phyloP scores from a whole-genome alignment of 2,113 vertebrate species.

The Nothobranchius furzeri region DNA sequence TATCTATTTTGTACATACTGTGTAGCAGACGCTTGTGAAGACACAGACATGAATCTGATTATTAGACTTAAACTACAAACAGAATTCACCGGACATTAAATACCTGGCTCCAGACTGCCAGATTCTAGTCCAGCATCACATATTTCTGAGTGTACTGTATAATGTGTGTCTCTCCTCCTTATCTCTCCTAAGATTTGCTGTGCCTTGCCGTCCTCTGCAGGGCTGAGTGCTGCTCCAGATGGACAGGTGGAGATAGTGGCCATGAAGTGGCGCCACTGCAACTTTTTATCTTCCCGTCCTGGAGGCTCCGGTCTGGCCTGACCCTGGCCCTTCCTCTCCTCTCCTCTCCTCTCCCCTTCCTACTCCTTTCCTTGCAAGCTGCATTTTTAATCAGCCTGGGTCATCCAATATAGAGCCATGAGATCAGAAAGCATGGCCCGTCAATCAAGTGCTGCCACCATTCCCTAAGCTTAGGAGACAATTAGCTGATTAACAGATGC shows the following conservation, averaged over 20 bases:
- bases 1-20: slow-evolving; percentile 12
- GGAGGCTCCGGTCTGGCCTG: slow-evolving; percentile 74
- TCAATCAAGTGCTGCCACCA: slow-evolving; percentile 68
- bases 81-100: slow-evolving; percentile 54
- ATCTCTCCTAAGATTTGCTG: slow-evolving; percentile 59
- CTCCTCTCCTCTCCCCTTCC: slow-evolving; percentile 52
- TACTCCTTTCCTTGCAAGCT: slow-evolving; percentile 70
- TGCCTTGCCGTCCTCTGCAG: slow-evolving; percentile 50
- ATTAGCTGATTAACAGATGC: slow-evolving; percentile 10
- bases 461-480: slow-evolving; percentile 16
- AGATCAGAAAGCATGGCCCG: slow-evolving; percentile 66
- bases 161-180: slow-evolving; percentile 48
- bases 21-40: slow-evolving; percentile 1
- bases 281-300: slow-evolving; percentile 74
- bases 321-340: slow-evolving; percentile 59
- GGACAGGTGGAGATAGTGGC: slow-evolving; percentile 81
- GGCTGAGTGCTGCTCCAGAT: slow-evolving; percentile 77
- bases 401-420: slow-evolving; percentile 73
- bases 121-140: slow-evolving; percentile 35
- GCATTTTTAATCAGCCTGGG: slow-evolving; percentile 78
- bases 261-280: slow-evolving; percentile 71
- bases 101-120: slow-evolving; percentile 31
- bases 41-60: slow-evolving; percentile 11
- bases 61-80: slow-evolving; percentile 10
- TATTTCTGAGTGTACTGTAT: slow-evolving; percentile 48